Evolutionary conservation across 2,888 invertebrate species (phyloP).

Genomic region (Xanthorhoe spadicearia): DNA sequence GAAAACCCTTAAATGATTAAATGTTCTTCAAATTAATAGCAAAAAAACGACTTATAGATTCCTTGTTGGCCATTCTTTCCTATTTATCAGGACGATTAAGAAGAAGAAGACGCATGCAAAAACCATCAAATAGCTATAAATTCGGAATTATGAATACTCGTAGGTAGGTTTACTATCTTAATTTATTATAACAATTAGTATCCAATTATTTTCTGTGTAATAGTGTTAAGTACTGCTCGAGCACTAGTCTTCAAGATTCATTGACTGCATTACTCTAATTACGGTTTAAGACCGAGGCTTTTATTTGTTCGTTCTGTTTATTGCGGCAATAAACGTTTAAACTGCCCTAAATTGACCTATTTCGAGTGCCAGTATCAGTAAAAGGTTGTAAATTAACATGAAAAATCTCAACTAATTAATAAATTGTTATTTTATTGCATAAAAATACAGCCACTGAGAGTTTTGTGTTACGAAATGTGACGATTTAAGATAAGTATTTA

Average conservation of each 20-base stretch:
- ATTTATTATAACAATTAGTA: too few relatives aligned
- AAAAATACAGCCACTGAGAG: constrained; percentile 32
- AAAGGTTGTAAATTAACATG: constrained; percentile 58
- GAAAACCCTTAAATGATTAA: too few relatives aligned
- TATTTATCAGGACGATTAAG: too few relatives aligned
- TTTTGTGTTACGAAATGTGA: constrained; percentile 16
- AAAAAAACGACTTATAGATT: too few relatives aligned
- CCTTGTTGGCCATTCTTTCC: too few relatives aligned
- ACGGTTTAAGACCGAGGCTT: constrained; percentile 61
- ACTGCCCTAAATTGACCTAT: constrained; percentile 56
- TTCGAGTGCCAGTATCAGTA: constrained; percentile 49
- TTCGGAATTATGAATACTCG: too few relatives aligned
- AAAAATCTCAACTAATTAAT: constrained; percentile 60
- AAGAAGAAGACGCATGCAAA: too few relatives aligned
- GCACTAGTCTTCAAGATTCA: constrained; percentile 50
- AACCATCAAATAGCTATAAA: too few relatives aligned
- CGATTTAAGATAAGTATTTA: neutral
- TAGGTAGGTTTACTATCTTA: too few relatives aligned
- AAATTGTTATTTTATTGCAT: constrained; percentile 55
- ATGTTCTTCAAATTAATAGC: too few relatives aligned
- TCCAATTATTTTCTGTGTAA: neutral
- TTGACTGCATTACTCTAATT: constrained; percentile 74
- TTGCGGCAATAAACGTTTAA: constrained; percentile 55
- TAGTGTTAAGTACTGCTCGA: constrained; percentile 9
- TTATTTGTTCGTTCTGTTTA: constrained; percentile 59